Evolutionary conservation across 1,140 invertebrate species (phyloP).

Genomic region (Brachionus rotundiformis): DNA sequence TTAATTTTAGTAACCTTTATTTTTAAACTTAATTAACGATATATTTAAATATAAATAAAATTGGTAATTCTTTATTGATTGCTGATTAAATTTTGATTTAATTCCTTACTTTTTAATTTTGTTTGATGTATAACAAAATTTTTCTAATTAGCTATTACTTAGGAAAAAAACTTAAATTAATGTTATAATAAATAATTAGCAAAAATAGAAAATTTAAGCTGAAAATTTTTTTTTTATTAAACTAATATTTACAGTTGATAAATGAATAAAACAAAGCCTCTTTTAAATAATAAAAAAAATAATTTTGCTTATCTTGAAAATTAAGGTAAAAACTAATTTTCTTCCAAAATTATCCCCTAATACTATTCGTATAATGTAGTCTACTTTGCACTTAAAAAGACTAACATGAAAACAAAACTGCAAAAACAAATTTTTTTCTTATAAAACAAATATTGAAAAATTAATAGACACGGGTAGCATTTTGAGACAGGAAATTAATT

Average conservation of each 20-base stretch:
- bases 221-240: not conserved
- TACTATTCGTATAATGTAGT: no score
- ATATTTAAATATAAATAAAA: no score
- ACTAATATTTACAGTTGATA: not conserved
- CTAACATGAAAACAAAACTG: not conserved
- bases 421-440: not conserved
- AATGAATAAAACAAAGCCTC: not conserved
- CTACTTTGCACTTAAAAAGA: no score
- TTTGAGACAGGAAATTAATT: not conserved
- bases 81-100: no score
- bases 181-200: not conserved
- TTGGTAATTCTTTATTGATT: no score
- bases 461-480: not conserved
- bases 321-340: no score
- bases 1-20: no score
- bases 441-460: not conserved
- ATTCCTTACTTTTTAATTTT: no score
- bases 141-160: not conserved
- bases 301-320: not conserved
- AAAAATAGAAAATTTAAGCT: not conserved
- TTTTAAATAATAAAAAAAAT: not conserved
- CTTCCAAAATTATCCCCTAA: no score
- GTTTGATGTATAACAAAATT: no score
- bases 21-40: no score
- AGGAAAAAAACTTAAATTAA: not conserved